Evolutionary conservation across 2,113 vertebrate species (phyloP), one percentile per base, ranked within the genome.

Genomic region (Tiliqua scincoides): DNA sequence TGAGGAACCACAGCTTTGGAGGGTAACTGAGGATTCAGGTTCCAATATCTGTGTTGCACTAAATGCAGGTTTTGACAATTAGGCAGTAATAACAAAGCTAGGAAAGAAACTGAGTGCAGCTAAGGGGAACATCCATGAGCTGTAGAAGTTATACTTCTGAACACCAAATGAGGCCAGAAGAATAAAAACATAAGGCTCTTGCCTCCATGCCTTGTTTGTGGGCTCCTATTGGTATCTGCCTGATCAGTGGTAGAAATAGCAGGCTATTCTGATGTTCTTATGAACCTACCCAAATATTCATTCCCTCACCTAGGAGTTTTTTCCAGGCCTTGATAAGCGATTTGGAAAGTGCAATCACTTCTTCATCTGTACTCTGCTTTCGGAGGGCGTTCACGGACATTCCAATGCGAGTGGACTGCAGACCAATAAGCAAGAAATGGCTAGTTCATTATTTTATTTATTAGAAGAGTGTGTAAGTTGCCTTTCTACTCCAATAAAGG

Each of bases 301-400:
- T 81, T 87, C 85, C 48, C 96, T 90, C 95, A 98, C 98, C 98
- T 84, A 98, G 95, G 87, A 99, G 97, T 85, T 99, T 99, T 90
- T 99, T 99, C 99, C 99, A 99, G 88, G 98, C 97, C 89, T 99
- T 99, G 96, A 99, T 99, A 91, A 99, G 98, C 3, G 96, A 96
- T 96, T 99, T 99, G 93, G 98, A 98, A 88, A 99, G 92, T 0
- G 96, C 96, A 91, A 98, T 98, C 90, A 99, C 97, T 85, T 99
- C 99, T 87, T 99, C 98, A 0, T 99, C 98, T 1, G 97, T 97
- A 90, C 98, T 99, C 94, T 98, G 98, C 91, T 99, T 99, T 86
- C 99, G 97, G 92, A 99, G 96, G 0, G 98, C 98, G 1, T 99
- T 99, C 82, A 99, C 99, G 0, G 98, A 99, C 98, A 99, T 99